Evolutionary conservation across 1,140 invertebrate species (phyloP), one percentile per base, ranked within the genome.

Genomic region (Helicoverpa armigera): DNA sequence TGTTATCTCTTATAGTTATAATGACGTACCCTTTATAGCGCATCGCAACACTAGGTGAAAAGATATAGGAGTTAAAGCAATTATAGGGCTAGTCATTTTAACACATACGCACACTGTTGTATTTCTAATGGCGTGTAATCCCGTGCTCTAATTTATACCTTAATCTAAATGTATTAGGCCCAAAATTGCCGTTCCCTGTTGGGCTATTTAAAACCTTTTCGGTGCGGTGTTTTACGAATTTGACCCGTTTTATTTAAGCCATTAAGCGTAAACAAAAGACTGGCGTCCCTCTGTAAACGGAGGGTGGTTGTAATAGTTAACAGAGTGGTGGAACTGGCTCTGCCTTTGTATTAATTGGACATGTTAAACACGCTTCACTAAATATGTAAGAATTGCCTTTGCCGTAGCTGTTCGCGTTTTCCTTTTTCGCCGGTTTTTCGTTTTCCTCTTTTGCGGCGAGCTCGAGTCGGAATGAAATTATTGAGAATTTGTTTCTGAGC

Each of bases 201-300:
- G 79, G 82, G 67, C 83, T 85, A 86, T 88, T 91, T 90, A 86
- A 90, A 89, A 88, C 88, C 87, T 92, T 91, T 90, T 86, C 79
- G 82, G 82, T 82, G 79, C 81, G 79, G 72, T 89, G 89, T 90
- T 90, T 89, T 88, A 88, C 86, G 90, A 91, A 94, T 93, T 93
- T 90, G 89, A 91, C 90, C 91, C 88, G 88, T 94, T 94, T 92
- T 91, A 91, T 92, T 92, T 92, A 89, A 92, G 90, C 90, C 92
- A 92, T 94, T 94, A 92, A 90, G 86, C 91, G 89, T 91, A 91
- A 90, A 91, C 91, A 93, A 94, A 92, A 93, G 91, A 92, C 87
- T 90, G 84, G 84, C 84, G 86, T 87, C 81, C 85, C 85, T 87
- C 84, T 79, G 88, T 90, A 88, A 90, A 88, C 87, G 87, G 88